phyloP scores from a whole-genome alignment of 2,113 vertebrate genomes.

The Jacana jacana region DNA sequence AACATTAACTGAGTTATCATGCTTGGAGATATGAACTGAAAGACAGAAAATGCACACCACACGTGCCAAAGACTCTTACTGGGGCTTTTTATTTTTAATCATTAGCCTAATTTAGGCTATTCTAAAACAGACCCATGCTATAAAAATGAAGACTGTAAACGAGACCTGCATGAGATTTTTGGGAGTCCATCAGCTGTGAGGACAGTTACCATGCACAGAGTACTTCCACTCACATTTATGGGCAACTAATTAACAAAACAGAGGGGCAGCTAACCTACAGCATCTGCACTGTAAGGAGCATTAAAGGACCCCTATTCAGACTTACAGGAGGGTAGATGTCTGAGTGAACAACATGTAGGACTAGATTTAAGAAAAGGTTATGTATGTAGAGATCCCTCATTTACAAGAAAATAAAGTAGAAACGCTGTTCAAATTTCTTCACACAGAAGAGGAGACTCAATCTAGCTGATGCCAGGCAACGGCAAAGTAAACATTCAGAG shows the following conservation, averaged over 20 bases:
- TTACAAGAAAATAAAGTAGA: not conserved
- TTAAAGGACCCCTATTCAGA: not conserved
- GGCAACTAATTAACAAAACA: not conserved
- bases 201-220: not conserved
- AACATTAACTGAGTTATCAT: not conserved
- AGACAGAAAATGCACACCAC: not conserved
- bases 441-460: not conserved
- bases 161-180: not conserved
- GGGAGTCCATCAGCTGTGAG: not conserved
- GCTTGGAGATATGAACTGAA: not conserved
- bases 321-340: not conserved
- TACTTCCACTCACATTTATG: not conserved
- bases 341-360: not conserved
- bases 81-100: not conserved
- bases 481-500: not conserved
- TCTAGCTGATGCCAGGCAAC: not conserved
- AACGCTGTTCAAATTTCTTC: not conserved
- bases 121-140: not conserved
- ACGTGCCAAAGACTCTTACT: not conserved
- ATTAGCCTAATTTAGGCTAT: not conserved
- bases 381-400: not conserved
- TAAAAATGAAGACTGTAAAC: not conserved
- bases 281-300: not conserved
- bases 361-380: not conserved
- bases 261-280: not conserved